Evolutionary conservation across 1,140 invertebrate species (phyloP).

Genomic region (Pachypsylla venusta): DNA sequence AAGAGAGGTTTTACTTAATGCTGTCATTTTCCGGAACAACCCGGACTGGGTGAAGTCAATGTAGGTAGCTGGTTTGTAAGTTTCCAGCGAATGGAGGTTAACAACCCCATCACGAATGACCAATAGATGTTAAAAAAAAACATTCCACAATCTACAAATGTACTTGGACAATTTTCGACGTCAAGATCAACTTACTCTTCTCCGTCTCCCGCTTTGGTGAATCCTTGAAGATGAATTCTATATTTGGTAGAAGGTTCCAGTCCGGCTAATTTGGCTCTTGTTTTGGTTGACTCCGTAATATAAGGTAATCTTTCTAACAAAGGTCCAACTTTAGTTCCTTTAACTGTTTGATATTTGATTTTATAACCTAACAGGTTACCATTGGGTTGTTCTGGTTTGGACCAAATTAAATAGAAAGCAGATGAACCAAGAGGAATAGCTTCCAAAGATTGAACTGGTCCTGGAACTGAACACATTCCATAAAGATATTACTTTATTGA

Average conservation of each 20-base stretch:
- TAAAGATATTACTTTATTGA: slow-evolving; percentile 1
- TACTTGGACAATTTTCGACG: too few species aligned
- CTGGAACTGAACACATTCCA: slow-evolving; percentile 47
- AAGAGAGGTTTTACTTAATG: too few species aligned
- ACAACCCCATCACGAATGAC: too few species aligned
- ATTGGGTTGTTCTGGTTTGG: slow-evolving; percentile 82
- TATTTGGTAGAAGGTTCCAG: slow-evolving; percentile 77
- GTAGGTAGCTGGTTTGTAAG: too few species aligned
- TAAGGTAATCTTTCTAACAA: slow-evolving; percentile 54
- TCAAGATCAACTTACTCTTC: slow-evolving; percentile 51
- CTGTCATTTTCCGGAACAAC: too few species aligned
- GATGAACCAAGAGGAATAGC: slow-evolving; percentile 75
- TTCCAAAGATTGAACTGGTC: slow-evolving; percentile 68
- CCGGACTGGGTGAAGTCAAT: too few species aligned
- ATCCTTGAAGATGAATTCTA: slow-evolving; percentile 65
- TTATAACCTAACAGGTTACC: slow-evolving; percentile 84
- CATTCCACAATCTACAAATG: too few species aligned
- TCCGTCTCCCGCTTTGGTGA: slow-evolving; percentile 68
- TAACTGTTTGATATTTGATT: slow-evolving; percentile 75
- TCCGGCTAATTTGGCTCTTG: slow-evolving; percentile 68
- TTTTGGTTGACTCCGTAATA: slow-evolving; percentile 56
- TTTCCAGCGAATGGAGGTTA: too few species aligned
- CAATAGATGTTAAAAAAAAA: too few species aligned
- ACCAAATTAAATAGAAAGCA: slow-evolving; percentile 78
- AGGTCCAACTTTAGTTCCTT: slow-evolving; percentile 48